A percentile compares a stretch with the other conserved stretches of the same genome.
Evolutionary conservation across 2,113 vertebrate genomes (phyloP).

Genomic region (Anolis carolinensis): DNA sequence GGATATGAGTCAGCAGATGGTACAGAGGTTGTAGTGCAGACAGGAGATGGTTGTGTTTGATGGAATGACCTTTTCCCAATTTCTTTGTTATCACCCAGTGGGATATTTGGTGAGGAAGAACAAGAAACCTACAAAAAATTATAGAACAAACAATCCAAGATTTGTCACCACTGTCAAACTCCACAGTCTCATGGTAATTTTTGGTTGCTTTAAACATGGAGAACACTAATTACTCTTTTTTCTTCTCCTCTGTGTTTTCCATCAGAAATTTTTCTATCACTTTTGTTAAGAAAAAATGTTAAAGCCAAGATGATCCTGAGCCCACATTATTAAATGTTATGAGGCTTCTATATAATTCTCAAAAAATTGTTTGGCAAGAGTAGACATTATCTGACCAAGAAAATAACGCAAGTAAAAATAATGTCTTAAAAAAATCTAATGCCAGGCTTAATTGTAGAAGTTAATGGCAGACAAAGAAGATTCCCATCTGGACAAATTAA

Average conservation of each 20-base stretch:
- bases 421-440: neutral
- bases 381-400: neutral
- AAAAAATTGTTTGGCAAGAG: neutral
- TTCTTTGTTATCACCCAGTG: neutral
- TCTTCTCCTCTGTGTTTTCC: neutral
- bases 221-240: neutral
- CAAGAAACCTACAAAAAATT: slow-evolving; percentile 56
- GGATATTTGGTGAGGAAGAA: slow-evolving; percentile 10
- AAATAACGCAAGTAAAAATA: neutral
- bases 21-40: neutral
- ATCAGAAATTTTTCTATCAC: neutral
- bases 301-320: neutral
- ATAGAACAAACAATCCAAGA: neutral
- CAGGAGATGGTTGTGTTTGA: slow-evolving; percentile 37
- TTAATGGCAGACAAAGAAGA: neutral
- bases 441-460: neutral
- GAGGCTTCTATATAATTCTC: neutral
- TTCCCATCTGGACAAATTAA: neutral
- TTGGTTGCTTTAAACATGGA: neutral
- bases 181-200: neutral
- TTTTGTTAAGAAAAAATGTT: neutral
- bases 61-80: neutral
- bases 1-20: slow-evolving; percentile 23
- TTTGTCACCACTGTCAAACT: neutral
- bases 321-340: too few species aligned